Percentiles rank a stretch among this genome's conserved stretches.
Conservation (phyloP, 2,113 vertebrate species). For the Ascaphus truei region DNA sequence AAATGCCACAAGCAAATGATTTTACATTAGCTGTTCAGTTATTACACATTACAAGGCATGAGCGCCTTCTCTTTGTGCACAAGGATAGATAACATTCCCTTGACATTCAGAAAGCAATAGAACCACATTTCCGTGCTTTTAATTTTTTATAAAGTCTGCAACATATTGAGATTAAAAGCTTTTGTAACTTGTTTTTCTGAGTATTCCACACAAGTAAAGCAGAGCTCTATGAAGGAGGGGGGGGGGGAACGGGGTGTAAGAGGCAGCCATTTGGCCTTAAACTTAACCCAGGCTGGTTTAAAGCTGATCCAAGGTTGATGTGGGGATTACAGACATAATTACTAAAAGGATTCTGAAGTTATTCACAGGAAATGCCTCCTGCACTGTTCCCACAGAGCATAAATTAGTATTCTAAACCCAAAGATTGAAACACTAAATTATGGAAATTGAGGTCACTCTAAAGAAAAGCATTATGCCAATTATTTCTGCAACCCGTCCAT, state of each 20-base stretch:
- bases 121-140: constrained; percentile 15
- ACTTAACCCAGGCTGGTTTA: neutral
- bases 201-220: constrained; percentile 16
- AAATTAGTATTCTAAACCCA: neutral
- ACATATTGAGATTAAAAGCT: constrained; percentile 7
- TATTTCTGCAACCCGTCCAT: constrained; percentile 5
- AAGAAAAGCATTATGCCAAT: neutral
- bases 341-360: neutral
- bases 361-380: neutral
- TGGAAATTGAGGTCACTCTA: neutral
- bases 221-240: neutral
- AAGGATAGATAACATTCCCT: constrained; percentile 54
- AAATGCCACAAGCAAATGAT: constrained; percentile 51
- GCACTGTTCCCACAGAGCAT: neutral
- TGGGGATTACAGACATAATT: neutral
- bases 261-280: neutral
- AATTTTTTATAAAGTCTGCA: constrained; percentile 24
- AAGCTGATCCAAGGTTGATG: neutral
- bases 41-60: constrained; percentile 26
- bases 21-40: constrained; percentile 44
- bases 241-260: no score
- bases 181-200: neutral
- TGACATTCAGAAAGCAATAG: constrained; percentile 39
- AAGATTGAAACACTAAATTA: neutral
- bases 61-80: constrained; percentile 35